These are phyloP conservation scores for Scylla paramamosain DNA, from an alignment of 1,140 invertebrate genomes.

Conservation along the genomic window DNA sequence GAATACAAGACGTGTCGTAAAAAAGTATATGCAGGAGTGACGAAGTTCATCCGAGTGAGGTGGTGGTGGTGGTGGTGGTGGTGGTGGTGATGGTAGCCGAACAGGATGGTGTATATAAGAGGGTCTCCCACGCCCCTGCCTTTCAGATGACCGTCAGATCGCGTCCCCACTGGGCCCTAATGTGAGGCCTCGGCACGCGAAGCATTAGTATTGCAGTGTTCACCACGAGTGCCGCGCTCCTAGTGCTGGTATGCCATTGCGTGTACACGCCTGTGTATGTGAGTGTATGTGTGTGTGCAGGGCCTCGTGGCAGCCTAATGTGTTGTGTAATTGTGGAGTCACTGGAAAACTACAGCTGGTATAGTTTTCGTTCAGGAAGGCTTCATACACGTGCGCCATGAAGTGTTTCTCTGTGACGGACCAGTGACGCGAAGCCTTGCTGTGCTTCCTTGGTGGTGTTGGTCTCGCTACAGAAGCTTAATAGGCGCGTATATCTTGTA, in stretches of 20 bases:
- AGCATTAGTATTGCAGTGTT: neutral
- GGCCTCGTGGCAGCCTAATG: neutral
- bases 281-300: neutral
- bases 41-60: neutral
- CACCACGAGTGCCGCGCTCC: neutral
- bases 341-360: neutral
- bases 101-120: conserved; percentile 2
- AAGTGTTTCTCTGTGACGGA: neutral
- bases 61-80: neutral
- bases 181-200: neutral
- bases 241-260: neutral
- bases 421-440: neutral
- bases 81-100: neutral
- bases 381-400: neutral
- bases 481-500: neutral
- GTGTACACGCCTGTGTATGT: neutral
- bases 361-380: neutral
- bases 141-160: neutral
- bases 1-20: neutral
- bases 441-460: neutral
- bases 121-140: neutral
- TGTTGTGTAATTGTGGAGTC: neutral
- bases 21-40: neutral
- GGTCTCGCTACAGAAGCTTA: neutral
- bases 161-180: neutral